Evolutionary conservation across 2,888 invertebrate genomes (phyloP).

Genomic region (Cactoblastis cactorum): DNA sequence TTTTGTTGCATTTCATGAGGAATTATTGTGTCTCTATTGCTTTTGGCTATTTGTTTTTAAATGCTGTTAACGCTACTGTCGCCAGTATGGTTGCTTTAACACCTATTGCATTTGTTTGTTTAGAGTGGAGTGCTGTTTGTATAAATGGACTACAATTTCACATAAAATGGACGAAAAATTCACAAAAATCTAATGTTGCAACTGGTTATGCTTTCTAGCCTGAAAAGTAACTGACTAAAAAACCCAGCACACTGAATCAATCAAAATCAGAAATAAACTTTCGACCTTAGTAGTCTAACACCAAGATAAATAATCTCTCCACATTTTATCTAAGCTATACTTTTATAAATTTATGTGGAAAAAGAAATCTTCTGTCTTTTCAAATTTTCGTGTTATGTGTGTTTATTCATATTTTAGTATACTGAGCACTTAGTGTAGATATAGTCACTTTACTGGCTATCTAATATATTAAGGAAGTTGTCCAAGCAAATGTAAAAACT

Average conservation of each 20-base stretch:
- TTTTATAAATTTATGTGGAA: too few relatives aligned
- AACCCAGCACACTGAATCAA: too few relatives aligned
- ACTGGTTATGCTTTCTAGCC: background rate
- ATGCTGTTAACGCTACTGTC: background rate
- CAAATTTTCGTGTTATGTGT: too few relatives aligned
- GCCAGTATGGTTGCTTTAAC: background rate
- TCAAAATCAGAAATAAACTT: too few relatives aligned
- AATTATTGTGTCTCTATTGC: background rate
- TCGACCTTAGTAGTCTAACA: too few relatives aligned
- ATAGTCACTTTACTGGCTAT: background rate
- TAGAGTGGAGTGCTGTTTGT: background rate
- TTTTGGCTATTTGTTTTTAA: background rate
- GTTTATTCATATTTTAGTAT: too few relatives aligned
- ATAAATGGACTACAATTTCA: background rate
- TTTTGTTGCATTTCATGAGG: background rate
- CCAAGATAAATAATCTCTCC: too few relatives aligned
- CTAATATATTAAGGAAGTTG: background rate
- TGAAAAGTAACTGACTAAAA: too few relatives aligned
- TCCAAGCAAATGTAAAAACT: background rate
- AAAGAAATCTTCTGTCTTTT: too few relatives aligned
- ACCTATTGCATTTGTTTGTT: background rate
- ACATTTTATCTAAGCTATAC: too few relatives aligned
- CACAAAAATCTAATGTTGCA: background rate
- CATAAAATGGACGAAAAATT: background rate
- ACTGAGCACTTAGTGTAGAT: too few relatives aligned